Evolutionary conservation across 2,888 invertebrate genomes (phyloP).

Genomic region (Lasioglossum villosulum): DNA sequence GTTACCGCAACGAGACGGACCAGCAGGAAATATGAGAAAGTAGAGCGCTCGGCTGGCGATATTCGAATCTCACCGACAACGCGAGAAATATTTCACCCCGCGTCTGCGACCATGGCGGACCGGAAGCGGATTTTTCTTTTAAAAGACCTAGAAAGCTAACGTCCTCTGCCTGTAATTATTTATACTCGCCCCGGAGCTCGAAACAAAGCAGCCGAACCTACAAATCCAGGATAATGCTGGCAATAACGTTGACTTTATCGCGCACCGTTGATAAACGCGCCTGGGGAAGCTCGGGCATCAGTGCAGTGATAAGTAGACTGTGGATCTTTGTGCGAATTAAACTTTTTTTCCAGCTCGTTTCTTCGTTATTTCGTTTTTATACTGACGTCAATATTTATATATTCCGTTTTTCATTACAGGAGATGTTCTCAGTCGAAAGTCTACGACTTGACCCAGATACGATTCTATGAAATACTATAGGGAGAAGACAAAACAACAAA

Average conservation of each 20-base stretch:
- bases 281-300: neutral
- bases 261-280: neutral
- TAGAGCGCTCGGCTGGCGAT: neutral
- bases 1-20: conserved; percentile 9
- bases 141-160: neutral
- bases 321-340: neutral
- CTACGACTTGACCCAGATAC: neutral
- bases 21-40: conserved; percentile 14
- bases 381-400: neutral
- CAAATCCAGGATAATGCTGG: neutral
- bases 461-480: neutral
- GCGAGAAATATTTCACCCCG: conserved; percentile 18
- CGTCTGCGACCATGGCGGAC: too few relatives aligned
- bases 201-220: neutral
- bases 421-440: neutral
- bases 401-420: neutral
- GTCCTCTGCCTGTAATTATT: neutral
- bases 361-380: neutral
- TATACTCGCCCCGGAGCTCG: neutral
- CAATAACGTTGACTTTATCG: neutral
- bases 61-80: conserved; percentile 35
- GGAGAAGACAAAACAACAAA: neutral
- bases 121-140: neutral
- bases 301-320: neutral
- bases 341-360: neutral